phyloP scores from a whole-genome alignment of 2,797 vertebrate genomes.

The Thunnus albacares region DNA sequence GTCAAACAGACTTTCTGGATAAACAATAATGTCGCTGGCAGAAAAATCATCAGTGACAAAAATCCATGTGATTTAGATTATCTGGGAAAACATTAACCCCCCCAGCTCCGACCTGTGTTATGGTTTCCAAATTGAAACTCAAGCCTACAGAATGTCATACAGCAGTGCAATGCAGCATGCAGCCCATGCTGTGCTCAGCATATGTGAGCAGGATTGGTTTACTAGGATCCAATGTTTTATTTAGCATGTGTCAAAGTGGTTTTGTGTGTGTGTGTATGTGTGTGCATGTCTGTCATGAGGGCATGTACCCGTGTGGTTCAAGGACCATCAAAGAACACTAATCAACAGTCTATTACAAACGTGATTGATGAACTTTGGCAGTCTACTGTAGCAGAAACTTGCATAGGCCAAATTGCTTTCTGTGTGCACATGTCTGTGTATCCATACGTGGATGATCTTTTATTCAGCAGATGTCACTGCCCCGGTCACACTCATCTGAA shows the following conservation, averaged over 20 bases:
- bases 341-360: conserved; percentile 64
- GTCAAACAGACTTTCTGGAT: conserved; percentile 23
- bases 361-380: conserved; percentile 68
- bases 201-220: conserved; percentile 83
- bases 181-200: conserved; percentile 77
- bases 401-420: conserved; percentile 16
- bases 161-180: conserved; percentile 75
- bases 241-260: conserved; percentile 79
- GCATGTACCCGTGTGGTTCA: conserved; percentile 47
- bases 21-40: conserved; percentile 20
- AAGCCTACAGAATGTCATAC: conserved; percentile 75
- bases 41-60: conserved; percentile 43
- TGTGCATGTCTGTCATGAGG: conserved; percentile 32
- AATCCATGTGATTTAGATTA: conserved; percentile 67
- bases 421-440: conserved; percentile 30
- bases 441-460: conserved; percentile 77
- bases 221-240: conserved; percentile 81
- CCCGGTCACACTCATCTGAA: conserved; percentile 80
- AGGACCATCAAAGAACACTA: conserved; percentile 53
- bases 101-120: conserved; percentile 58
- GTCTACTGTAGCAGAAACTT: conserved; percentile 24
- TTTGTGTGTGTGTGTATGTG: conserved; percentile 42
- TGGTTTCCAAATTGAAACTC: conserved; percentile 79
- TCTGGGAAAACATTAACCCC: conserved; percentile 38
- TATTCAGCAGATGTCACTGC: conserved; percentile 81